phyloP scores from a whole-genome alignment of 2,113 vertebrate species.

The Podocnemis expansa region DNA sequence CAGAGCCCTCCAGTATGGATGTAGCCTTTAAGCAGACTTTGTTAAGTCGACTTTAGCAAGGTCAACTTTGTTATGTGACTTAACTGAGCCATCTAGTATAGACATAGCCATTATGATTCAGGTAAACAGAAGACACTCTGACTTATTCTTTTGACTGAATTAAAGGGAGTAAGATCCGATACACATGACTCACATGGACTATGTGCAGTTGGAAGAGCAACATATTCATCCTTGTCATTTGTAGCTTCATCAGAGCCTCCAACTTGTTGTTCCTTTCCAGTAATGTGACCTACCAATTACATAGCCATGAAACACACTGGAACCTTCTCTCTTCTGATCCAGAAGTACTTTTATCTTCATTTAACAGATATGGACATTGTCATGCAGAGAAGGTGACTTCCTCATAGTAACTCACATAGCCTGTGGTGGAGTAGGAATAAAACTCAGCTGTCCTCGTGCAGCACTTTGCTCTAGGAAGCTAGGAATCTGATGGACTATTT shows the following conservation, averaged over 20 bases:
- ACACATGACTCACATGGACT: background rate
- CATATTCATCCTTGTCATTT: background rate
- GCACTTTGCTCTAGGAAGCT: background rate
- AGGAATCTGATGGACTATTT: background rate
- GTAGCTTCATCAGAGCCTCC: background rate
- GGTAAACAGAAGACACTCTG: background rate
- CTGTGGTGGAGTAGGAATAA: background rate
- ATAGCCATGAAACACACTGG: background rate
- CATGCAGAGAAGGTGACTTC: background rate
- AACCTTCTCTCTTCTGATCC: background rate
- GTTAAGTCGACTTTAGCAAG: no score
- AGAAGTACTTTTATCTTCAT: background rate
- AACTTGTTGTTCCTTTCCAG: no score
- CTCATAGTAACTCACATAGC: background rate
- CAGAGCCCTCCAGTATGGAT: no score
- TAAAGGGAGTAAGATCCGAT: background rate
- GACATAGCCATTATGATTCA: background rate
- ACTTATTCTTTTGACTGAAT: background rate
- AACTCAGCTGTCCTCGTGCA: background rate
- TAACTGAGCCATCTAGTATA: no score
- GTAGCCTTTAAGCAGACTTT: no score
- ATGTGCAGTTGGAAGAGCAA: background rate
- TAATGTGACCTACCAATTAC: background rate
- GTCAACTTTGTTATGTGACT: no score
- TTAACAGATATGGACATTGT: background rate